Percentiles rank a stretch among this genome's conserved stretches.
These are phyloP conservation scores for Streblospio benedicti DNA, from an alignment of 1,140 invertebrate genomes.

Conservation along the genomic window DNA sequence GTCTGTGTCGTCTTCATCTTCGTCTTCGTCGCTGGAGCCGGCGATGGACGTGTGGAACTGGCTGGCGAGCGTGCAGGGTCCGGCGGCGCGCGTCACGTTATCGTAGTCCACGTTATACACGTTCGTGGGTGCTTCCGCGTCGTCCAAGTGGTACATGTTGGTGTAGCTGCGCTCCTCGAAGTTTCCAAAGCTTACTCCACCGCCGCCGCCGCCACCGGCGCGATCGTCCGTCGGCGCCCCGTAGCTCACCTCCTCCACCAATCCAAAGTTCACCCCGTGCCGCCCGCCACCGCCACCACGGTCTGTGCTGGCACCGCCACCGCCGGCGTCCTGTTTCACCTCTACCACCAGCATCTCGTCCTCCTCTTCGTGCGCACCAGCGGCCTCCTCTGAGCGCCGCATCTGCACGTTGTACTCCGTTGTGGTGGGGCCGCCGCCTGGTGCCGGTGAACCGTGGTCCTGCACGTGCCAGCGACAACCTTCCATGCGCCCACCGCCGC, in stretches of 20 bases:
- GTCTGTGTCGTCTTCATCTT: conserved; percentile 31
- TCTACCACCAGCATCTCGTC: conserved; percentile 11
- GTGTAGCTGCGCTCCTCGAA: conserved; percentile 39
- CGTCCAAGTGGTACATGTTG: conserved; percentile 26
- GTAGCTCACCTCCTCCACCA: conserved; percentile 5
- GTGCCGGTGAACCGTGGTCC: too few species aligned
- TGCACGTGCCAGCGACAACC: too few species aligned
- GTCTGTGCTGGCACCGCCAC: conserved; percentile 14
- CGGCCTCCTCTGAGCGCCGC: conserved; percentile 16
- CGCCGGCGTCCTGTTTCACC: not conserved
- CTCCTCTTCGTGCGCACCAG: conserved; percentile 9
- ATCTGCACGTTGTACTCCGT: conserved; percentile 19
- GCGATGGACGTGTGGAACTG: conserved; percentile 40
- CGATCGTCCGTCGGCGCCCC: not conserved
- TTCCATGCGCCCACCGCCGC: too few species aligned
- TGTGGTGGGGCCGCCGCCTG: too few species aligned
- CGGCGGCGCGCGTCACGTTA: conserved; percentile 39
- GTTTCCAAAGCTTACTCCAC: not conserved
- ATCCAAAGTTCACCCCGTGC: not conserved
- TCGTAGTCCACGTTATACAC: conserved; percentile 33
- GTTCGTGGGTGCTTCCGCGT: conserved; percentile 25
- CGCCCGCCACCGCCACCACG: conserved; percentile 6
- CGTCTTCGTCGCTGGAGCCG: conserved; percentile 33
- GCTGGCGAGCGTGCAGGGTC: conserved; percentile 44
- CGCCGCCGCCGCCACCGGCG: not conserved